Evolutionary conservation across 2,888 invertebrate species (phyloP), one percentile per base, ranked within the genome.

Genomic region (Dyspetes luteomarginatus): DNA sequence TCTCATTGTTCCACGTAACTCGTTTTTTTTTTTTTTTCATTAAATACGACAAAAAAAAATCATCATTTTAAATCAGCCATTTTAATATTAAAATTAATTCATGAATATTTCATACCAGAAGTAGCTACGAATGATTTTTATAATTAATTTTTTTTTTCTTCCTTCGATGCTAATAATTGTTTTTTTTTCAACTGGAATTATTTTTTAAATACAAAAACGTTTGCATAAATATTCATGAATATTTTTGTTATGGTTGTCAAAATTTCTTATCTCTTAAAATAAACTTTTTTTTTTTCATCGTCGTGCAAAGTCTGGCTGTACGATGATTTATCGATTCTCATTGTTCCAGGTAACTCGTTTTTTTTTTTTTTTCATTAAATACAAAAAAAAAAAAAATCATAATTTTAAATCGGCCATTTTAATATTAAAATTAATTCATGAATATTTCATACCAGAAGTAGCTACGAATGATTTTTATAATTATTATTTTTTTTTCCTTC

Each of bases 221-320:
- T 12, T 2, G 1, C 12, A 3, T 36, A 36, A 36, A 36, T 2
- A 36, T 36, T 36, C 12, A 12, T 36, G 12, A 36, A 36, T 36
- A 36, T 36, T 12, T 12, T 52, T 28, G 15, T 12, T 52, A 2
- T n/a, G 4, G 17, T 60, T 7, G 72, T 4, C 19, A 64, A 60
- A 68, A 68, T 58, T 60, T 5, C 4, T 50, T 30, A 71, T 60
- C 22, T n/a, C 12, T 58, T 19, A 26, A 26, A 60, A 67, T 19
- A 75, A 67, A 75, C 58, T 60, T 72, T 71, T 72, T 41, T 64
- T 72, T 52, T 62, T 52, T 62, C 30, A 71, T 71, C 48, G 24
- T 71, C 28, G n/a, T 22, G 19, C 28, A 9, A 56, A 58, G 50
- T 72, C 65, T 58, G 19, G 15, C 24, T 48, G 71, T 7, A 19